Evolutionary conservation across 2,113 vertebrate species (phyloP).

Genomic region (Columba livia): DNA sequence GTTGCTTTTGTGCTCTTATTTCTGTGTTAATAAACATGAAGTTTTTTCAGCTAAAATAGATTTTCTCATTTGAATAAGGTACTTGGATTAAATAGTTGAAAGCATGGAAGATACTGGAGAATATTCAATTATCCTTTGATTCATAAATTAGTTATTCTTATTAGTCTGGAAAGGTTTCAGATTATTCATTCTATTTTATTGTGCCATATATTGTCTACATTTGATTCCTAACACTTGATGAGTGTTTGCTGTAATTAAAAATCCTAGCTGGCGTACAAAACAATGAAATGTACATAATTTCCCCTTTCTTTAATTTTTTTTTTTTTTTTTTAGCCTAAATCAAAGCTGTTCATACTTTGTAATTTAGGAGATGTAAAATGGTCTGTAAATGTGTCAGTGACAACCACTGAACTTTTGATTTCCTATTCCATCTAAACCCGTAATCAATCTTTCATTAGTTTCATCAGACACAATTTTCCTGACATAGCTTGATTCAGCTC

Average conservation of each 20-base stretch:
- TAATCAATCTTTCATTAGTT: neutral
- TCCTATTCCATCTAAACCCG: neutral
- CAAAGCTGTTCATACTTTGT: neutral
- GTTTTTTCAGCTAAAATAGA: neutral
- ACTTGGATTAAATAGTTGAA: conserved; percentile 24
- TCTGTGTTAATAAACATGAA: conserved; percentile 40
- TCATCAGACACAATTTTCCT: neutral
- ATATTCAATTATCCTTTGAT: conserved; percentile 29
- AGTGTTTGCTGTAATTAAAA: conserved; percentile 24
- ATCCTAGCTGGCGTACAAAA: neutral
- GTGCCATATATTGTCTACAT: neutral
- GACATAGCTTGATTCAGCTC: neutral
- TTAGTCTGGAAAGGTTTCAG: conserved; percentile 20
- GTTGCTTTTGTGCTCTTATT: neutral
- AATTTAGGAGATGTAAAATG: neutral
- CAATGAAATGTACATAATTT: neutral
- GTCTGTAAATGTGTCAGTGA: neutral
- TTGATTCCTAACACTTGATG: neutral
- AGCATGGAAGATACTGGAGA: neutral
- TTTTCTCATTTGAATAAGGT: conserved; percentile 33
- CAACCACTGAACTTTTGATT: neutral
- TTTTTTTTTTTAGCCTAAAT: neutral
- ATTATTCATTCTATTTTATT: neutral
- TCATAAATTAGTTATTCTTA: conserved; percentile 21
- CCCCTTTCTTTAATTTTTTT: neutral